phyloP scores from a whole-genome alignment of 2,113 vertebrate genomes.

The Psilopogon haemacephalus region DNA sequence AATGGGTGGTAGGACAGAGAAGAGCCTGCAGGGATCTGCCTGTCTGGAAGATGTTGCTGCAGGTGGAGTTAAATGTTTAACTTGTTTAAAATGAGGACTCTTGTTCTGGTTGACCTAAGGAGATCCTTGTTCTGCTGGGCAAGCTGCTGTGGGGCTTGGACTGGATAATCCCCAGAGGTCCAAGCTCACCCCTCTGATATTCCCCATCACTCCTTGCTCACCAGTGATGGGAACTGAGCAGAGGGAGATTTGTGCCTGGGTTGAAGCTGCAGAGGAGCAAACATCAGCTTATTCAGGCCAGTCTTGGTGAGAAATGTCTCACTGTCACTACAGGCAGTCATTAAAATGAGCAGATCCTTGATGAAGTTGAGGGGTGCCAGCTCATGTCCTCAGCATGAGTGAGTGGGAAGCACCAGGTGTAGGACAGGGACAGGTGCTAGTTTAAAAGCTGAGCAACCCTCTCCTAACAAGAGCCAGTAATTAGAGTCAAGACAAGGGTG shows the following conservation, averaged over 20 bases:
- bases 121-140: background rate
- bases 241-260: background rate
- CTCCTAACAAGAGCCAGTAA: conserved; percentile 66
- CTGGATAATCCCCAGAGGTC: no score
- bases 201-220: background rate
- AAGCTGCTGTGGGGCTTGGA: no score
- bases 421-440: conserved; percentile 34
- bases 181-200: no score
- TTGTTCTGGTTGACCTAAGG: background rate
- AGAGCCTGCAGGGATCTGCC: background rate
- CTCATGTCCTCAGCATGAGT: conserved; percentile 24
- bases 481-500: conserved; percentile 64
- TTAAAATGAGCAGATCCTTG: conserved; percentile 20
- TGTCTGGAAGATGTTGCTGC: background rate
- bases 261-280: background rate
- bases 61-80: background rate
- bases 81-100: background rate
- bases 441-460: conserved; percentile 67
- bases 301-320: background rate
- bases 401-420: conserved; percentile 68
- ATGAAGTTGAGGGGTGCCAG: conserved; percentile 39
- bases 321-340: background rate
- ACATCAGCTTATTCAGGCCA: background rate
- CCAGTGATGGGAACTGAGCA: background rate
- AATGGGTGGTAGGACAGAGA: background rate